Evolutionary conservation across 2,113 vertebrate genomes (phyloP).

Genomic region (Prunella himalayana): DNA sequence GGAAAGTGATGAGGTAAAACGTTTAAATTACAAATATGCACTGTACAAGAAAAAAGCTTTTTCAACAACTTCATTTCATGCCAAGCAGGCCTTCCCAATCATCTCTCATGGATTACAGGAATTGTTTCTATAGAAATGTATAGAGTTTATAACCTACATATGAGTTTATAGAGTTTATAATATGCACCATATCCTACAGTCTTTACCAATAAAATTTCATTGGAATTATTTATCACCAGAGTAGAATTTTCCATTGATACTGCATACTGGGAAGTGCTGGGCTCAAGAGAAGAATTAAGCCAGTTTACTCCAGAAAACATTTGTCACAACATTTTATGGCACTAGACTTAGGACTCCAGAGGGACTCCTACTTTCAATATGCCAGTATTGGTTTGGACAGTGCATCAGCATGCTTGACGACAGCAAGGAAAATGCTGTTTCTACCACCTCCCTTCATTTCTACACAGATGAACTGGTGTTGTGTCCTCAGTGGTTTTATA

Average conservation of each 20-base stretch:
- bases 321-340: background rate
- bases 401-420: background rate
- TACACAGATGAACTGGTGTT: background rate
- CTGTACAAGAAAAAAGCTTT: background rate
- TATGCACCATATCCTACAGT: background rate
- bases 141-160: background rate
- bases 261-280: background rate
- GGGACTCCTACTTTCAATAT: background rate
- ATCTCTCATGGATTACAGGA: background rate
- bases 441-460: background rate
- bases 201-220: background rate
- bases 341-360: background rate
- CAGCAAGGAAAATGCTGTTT: background rate
- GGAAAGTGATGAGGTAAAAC: background rate
- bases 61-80: background rate
- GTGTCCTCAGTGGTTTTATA: background rate
- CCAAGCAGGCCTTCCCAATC: background rate
- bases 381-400: background rate
- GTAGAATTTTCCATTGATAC: background rate
- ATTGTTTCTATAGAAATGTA: background rate
- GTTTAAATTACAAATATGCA: background rate
- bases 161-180: background rate
- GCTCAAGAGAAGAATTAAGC: background rate
- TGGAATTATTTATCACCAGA: background rate
- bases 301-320: background rate